These are phyloP conservation scores for Hypsibius dujardini DNA, from an alignment of 1,140 invertebrate species.

Conservation along the genomic window DNA sequence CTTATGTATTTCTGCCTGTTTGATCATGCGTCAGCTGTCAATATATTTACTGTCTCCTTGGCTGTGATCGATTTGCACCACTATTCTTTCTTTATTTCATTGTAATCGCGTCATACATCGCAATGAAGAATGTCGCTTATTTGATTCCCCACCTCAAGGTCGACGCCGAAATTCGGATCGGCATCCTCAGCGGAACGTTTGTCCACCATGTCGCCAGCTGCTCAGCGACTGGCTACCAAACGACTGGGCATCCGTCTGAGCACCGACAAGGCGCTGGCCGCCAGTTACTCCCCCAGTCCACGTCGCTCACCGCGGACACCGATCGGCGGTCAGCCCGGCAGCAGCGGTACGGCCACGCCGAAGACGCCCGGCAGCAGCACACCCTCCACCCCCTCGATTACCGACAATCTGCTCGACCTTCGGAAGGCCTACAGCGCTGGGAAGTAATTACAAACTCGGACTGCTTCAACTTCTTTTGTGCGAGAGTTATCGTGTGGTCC, in stretches of 20 bases:
- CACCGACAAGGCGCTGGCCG: slow-evolving; percentile 37
- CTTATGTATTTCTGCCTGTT: no score
- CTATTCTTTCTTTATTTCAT: no score
- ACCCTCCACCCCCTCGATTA: background rate
- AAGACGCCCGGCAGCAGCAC: background rate
- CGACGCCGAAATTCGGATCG: slow-evolving; percentile 26
- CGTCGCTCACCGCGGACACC: slow-evolving; percentile 18
- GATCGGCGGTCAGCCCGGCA: background rate
- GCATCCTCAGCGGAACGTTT: slow-evolving; percentile 49
- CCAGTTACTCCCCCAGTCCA: slow-evolving; percentile 39
- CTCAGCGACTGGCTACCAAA: slow-evolving; percentile 54
- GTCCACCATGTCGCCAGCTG: slow-evolving; percentile 81
- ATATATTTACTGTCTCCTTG: no score
- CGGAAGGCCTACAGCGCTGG: background rate
- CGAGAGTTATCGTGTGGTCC: no score
- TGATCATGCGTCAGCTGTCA: no score
- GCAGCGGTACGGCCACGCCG: background rate
- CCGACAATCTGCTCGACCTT: slow-evolving; percentile 5
- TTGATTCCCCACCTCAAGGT: slow-evolving; percentile 27
- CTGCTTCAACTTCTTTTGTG: no score
- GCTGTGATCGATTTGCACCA: no score
- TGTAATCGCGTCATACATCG: no score
- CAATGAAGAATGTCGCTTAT: background rate
- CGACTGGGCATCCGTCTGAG: slow-evolving; percentile 29
- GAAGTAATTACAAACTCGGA: no score